A percentile compares a stretch with the other conserved stretches of the same genome.
Conservation (phyloP, 2,113 vertebrate genomes). For the Ovis canadensis region DNA sequence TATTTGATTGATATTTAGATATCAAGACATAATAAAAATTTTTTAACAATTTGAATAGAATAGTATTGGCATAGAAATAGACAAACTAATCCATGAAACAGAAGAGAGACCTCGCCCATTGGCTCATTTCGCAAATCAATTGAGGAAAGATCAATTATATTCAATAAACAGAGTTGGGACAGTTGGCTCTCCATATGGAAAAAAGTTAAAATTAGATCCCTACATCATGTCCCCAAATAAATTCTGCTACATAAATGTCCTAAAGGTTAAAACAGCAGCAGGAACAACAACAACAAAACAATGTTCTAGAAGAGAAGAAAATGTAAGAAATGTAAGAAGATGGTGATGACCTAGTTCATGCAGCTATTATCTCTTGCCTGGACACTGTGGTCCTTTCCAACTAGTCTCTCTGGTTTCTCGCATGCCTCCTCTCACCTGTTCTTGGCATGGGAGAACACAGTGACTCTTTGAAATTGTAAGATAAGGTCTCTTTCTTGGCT, state of each 20-base stretch:
- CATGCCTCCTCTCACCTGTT: neutral
- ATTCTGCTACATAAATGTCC: neutral
- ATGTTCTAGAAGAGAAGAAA: conserved; percentile 16
- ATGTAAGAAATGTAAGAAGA: neutral
- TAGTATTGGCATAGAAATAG: neutral
- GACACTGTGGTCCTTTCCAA: neutral
- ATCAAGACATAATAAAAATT: neutral
- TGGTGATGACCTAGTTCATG: neutral
- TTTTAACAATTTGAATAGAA: conserved; percentile 2
- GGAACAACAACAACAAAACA: neutral
- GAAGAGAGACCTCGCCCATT: neutral
- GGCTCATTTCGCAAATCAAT: neutral
- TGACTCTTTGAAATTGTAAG: neutral
- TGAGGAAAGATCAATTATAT: neutral
- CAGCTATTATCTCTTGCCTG: neutral
- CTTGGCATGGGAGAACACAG: neutral
- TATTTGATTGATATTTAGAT: neutral
- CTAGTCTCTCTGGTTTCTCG: neutral
- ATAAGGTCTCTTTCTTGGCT: neutral
- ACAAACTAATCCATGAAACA: neutral
- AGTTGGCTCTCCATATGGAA: neutral
- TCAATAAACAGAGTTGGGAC: neutral
- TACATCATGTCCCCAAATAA: conserved; percentile 41
- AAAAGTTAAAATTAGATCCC: conserved; percentile 14
- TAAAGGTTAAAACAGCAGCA: conserved; percentile 29